Percentiles rank a stretch among this genome's conserved stretches.
phyloP scores from a whole-genome alignment of 1,140 invertebrate species.

The Camponotus vicinus region DNA sequence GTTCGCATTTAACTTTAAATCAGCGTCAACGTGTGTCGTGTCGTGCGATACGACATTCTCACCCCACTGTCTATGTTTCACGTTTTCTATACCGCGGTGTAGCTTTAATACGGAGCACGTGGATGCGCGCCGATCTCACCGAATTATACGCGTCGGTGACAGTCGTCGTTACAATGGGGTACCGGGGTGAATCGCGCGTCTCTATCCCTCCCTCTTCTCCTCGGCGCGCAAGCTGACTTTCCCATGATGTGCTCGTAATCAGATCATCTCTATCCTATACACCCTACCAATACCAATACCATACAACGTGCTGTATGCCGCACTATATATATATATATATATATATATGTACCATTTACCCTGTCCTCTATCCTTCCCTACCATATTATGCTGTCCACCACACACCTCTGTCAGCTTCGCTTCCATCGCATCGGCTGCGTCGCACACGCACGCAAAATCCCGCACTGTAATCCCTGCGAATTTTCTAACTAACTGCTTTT shows the following conservation, averaged over 20 bases:
- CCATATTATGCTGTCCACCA: slow-evolving; percentile 32
- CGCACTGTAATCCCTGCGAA: slow-evolving; percentile 50
- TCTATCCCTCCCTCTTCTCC: slow-evolving; percentile 60
- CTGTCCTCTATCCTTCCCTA: slow-evolving; percentile 31
- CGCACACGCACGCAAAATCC: slow-evolving; percentile 44
- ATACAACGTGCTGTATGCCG: not conserved
- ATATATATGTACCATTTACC: not conserved
- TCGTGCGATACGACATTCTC: slow-evolving; percentile 24
- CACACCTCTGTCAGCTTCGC: slow-evolving; percentile 33
- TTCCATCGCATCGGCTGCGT: slow-evolving; percentile 46
- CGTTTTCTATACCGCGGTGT: slow-evolving; percentile 75
- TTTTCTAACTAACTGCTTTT: slow-evolving; percentile 64
- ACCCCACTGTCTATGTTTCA: slow-evolving; percentile 69
- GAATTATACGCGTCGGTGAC: slow-evolving; percentile 81
- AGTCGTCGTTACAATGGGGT: slow-evolving; percentile 77
- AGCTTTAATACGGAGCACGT: slow-evolving; percentile 80
- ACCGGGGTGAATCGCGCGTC: slow-evolving; percentile 78
- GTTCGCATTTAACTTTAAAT: slow-evolving; percentile 48
- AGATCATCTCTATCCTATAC: slow-evolving; percentile 80
- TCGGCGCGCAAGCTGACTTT: slow-evolving; percentile 80
- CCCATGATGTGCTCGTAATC: slow-evolving; percentile 84
- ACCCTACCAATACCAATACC: slow-evolving; percentile 41
- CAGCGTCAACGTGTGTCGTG: not conserved
- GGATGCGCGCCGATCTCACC: slow-evolving; percentile 73
- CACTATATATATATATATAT: not conserved